Conservation (phyloP, 2,797 vertebrate genomes). For the Knipowitschia caucasica region DNA sequence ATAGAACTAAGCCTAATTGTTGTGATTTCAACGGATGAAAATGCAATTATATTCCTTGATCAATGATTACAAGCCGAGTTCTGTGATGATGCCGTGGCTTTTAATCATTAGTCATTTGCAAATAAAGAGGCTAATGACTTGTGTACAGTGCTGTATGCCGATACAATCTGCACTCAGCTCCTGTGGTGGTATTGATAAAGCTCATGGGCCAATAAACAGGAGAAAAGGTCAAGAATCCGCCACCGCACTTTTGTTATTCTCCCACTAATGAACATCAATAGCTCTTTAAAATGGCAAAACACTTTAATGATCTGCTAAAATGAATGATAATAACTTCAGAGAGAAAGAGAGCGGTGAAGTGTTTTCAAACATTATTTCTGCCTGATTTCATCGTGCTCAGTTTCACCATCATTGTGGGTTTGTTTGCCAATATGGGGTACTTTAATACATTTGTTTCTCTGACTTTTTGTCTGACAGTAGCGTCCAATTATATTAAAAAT, state of each 20-base stretch:
- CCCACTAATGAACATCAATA: slow-evolving; percentile 49
- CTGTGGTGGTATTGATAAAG: slow-evolving; percentile 46
- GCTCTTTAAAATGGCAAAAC: slow-evolving; percentile 47
- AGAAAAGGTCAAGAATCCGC: slow-evolving; percentile 59
- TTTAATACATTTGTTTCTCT: too few relatives aligned
- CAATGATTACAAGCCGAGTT: slow-evolving; percentile 22
- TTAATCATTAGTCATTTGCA: slow-evolving; percentile 43
- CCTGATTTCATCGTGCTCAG: background rate
- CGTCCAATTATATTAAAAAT: too few relatives aligned
- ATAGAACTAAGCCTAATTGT: slow-evolving; percentile 20
- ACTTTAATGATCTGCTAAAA: slow-evolving; percentile 48
- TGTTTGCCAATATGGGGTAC: too few relatives aligned
- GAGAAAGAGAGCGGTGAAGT: background rate
- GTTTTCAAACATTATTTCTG: background rate
- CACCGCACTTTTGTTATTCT: slow-evolving; percentile 45
- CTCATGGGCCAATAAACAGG: slow-evolving; percentile 44
- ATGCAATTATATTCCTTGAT: slow-evolving; percentile 31
- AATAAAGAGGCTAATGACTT: slow-evolving; percentile 40
- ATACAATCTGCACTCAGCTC: slow-evolving; percentile 49
- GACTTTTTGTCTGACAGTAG: too few relatives aligned
- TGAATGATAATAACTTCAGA: slow-evolving; percentile 39
- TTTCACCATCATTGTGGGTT: too few relatives aligned
- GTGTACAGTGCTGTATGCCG: slow-evolving; percentile 43
- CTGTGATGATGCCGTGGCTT: slow-evolving; percentile 20
- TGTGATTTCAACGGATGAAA: slow-evolving; percentile 7